These are phyloP conservation scores for Lamprotornis superbus DNA, from an alignment of 2,113 vertebrate species.

Conservation along the genomic window DNA sequence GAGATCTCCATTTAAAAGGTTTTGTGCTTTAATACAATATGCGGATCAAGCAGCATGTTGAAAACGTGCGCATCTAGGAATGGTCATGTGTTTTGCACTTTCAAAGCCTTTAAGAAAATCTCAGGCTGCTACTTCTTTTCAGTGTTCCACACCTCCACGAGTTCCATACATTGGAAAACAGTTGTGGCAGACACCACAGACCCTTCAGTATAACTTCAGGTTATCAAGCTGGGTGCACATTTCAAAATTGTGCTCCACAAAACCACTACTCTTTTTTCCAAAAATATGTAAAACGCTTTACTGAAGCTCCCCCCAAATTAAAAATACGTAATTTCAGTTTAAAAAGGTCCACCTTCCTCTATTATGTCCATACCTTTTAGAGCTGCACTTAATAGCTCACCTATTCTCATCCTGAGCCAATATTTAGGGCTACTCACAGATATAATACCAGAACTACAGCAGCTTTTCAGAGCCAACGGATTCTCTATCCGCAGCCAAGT, in stretches of 20 bases:
- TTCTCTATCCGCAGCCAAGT: background rate
- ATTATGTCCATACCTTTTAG: background rate
- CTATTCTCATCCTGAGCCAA: background rate
- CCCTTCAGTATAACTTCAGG: fast-evolving
- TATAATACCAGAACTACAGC: background rate
- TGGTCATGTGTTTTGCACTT: background rate
- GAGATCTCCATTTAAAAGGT: background rate
- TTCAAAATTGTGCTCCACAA: background rate
- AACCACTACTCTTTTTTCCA: background rate
- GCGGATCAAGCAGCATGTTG: background rate
- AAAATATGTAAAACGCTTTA: background rate
- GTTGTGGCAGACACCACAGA: background rate
- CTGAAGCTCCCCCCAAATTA: background rate
- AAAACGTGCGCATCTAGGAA: background rate
- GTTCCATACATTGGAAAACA: background rate
- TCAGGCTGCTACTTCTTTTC: background rate
- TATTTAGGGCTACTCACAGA: background rate
- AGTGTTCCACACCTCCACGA: background rate
- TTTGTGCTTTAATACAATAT: background rate
- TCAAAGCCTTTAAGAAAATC: background rate
- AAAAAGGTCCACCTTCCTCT: background rate
- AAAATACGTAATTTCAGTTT: background rate
- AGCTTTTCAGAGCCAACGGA: background rate
- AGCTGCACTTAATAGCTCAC: background rate
- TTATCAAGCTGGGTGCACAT: background rate